A percentile compares a stretch with the other conserved stretches of the same genome.
These are phyloP conservation scores for Cyclargus thomasi DNA, from an alignment of 1,140 invertebrate species.

Conservation along the genomic window DNA sequence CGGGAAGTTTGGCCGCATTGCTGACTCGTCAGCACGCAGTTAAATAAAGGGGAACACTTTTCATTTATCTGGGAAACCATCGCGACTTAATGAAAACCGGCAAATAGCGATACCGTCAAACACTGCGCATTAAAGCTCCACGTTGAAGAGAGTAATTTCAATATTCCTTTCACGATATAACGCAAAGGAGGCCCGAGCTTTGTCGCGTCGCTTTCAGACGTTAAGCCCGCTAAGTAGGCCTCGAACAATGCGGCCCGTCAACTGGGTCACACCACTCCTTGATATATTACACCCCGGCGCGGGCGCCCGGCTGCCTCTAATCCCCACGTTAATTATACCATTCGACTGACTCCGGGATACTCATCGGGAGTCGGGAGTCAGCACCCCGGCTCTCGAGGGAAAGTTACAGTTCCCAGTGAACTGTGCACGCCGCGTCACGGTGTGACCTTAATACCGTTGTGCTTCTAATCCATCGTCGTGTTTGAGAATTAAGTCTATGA, in stretches of 20 bases:
- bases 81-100: not conserved
- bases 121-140: not conserved
- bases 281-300: slow-evolving; percentile 4
- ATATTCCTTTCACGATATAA: slow-evolving; percentile 10
- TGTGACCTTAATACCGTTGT: too few species aligned
- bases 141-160: slow-evolving; percentile 5
- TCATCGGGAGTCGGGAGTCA: not conserved
- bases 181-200: slow-evolving; percentile 9
- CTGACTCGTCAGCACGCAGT: not conserved
- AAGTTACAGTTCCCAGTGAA: too few species aligned
- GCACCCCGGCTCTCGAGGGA: not conserved
- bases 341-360: not conserved
- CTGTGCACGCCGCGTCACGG: not conserved
- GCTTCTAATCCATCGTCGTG: too few species aligned
- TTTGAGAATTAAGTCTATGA: too few species aligned
- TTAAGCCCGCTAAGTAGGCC: slow-evolving; percentile 2
- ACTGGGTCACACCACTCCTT: slow-evolving; percentile 8
- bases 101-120: slow-evolving; percentile 2
- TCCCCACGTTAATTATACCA: slow-evolving; percentile 6
- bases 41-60: not conserved
- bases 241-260: slow-evolving; percentile 11
- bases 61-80: not conserved
- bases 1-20: not conserved
- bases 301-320: not conserved
- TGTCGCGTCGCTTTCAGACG: slow-evolving; percentile 12